Evolutionary conservation across 2,113 vertebrate species (phyloP), one percentile per base, ranked within the genome.

Genomic region (Lepisosteus oculatus): DNA sequence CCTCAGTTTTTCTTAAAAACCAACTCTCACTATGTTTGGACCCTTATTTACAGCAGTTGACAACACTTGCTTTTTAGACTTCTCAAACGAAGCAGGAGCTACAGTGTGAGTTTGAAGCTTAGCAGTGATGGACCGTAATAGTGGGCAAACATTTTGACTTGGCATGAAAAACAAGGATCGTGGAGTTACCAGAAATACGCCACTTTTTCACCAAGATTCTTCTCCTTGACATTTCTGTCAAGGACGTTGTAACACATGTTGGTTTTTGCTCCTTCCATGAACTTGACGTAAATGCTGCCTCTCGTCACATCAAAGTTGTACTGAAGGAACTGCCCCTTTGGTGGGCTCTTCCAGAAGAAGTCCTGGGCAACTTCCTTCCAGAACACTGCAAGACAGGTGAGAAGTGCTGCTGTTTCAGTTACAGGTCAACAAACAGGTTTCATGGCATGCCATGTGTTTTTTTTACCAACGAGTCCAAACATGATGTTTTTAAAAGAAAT

Each of bases 201-300:
- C 66, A 92, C 87, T 80, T 87, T 89, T 12, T 91, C 87, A 41
- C 90, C 89, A 7, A 90, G 85, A 62, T 83, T 89, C 71, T 74
- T 84, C 57, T 92, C 90, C 71, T 47, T 77, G 55, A 93, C 87
- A 65, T 90, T 90, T 67, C 90, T 83, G 84, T 94, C 93, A 72
- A 94, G 80, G 64, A 93, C 79, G 29, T 94, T 93, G 78, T 93
- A 93, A 81, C 93, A 94, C 3, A 94, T 85, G 77, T 94, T 94
- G 76, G 93, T 94, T 81, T 89, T 92, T 55, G 91, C 91, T 55
- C 90, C 93, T 74, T 93, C 90, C 91, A 93, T 90, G 79, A 85
- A 94, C 70, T 92, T 92, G 57, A 92, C 72, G 59, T 81, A 90
- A 65, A 94, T 68, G 69, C 74, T 85, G 14, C 87, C 93, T 75